Evolutionary conservation across 2,113 vertebrate species (phyloP).

Genomic region (Ailurus styani): DNA sequence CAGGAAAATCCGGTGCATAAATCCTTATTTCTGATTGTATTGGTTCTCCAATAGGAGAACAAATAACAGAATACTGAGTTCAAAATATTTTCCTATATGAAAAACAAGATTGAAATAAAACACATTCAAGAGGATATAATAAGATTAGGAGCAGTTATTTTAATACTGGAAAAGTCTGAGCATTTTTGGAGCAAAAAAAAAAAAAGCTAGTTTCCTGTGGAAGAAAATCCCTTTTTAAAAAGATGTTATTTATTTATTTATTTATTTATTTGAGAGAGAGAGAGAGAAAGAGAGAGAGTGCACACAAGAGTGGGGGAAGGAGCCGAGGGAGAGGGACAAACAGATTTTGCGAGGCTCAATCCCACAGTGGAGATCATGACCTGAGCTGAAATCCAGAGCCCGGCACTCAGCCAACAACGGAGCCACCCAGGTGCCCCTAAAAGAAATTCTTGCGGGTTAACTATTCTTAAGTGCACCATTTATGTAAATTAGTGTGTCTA

Average conservation of each 20-base stretch:
- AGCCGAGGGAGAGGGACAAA: not conserved
- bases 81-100: not conserved
- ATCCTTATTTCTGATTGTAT: not conserved
- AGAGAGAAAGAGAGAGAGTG: not conserved
- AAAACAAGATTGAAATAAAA: not conserved
- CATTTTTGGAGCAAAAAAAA: not conserved
- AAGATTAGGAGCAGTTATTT: not conserved
- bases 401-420: too few relatives aligned
- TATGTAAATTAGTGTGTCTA: not conserved
- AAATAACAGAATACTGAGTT: not conserved
- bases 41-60: not conserved
- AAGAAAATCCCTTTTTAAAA: not conserved
- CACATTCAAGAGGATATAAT: not conserved
- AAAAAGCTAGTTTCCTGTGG: not conserved
- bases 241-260: not conserved
- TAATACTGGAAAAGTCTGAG: not conserved
- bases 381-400: not conserved
- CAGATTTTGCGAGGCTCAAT: not conserved
- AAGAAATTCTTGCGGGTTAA: not conserved
- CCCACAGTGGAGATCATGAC: not conserved
- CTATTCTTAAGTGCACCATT: not conserved
- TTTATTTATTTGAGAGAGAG: too few relatives aligned
- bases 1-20: not conserved
- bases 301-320: not conserved
- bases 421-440: not conserved